These are phyloP conservation scores for Erythrolamprus reginae DNA, from an alignment of 2,113 vertebrate species.

Conservation along the genomic window DNA sequence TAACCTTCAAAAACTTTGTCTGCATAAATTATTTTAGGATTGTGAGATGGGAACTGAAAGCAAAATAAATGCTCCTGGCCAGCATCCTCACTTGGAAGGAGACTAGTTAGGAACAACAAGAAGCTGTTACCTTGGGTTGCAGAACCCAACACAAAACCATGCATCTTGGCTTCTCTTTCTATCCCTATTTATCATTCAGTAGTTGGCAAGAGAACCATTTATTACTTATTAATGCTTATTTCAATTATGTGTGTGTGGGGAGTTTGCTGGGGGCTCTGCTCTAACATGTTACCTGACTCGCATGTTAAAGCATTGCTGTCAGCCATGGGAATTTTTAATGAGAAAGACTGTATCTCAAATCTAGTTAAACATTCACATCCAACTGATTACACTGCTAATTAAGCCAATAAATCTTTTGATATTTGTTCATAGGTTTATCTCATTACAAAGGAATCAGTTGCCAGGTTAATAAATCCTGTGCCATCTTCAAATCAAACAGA, in stretches of 20 bases:
- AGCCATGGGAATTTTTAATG: neutral
- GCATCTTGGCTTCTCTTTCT: neutral
- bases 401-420: neutral
- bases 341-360: constrained; percentile 2
- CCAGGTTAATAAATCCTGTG: neutral
- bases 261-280: neutral
- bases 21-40: neutral
- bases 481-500: neutral
- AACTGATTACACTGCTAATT: neutral
- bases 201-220: neutral
- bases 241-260: neutral
- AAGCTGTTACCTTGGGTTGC: neutral
- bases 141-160: neutral
- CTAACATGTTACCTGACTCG: neutral
- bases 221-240: neutral
- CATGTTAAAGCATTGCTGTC: neutral
- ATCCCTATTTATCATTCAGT: neutral
- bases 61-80: neutral
- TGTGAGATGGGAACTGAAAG: neutral
- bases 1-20: neutral
- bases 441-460: neutral
- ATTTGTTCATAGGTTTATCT: neutral
- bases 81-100: neutral
- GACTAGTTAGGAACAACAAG: neutral
- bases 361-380: neutral